Conservation (phyloP, 2,888 invertebrate genomes). For the Leucophora obtusa region DNA sequence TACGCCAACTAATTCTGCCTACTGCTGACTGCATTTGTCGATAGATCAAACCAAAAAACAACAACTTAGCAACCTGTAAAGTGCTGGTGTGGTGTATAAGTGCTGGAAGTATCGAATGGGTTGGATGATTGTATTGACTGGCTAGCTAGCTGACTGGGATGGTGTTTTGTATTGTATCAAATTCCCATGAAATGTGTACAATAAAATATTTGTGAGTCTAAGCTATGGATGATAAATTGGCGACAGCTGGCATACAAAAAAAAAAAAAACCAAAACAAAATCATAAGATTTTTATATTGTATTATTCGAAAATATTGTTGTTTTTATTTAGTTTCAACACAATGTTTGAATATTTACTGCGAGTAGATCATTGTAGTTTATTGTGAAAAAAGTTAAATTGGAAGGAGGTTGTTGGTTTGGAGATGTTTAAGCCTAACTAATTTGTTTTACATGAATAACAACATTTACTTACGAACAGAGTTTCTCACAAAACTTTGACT, state of each 20-base stretch:
- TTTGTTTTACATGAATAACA: conserved; percentile 12
- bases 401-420: not conserved
- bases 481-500: not conserved
- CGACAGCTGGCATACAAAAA: conserved; percentile 27
- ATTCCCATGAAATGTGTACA: conserved; percentile 43
- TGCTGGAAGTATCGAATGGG: not conserved
- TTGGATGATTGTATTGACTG: not conserved
- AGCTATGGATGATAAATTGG: conserved; percentile 42
- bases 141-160: conserved; percentile 5
- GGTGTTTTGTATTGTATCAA: conserved; percentile 3
- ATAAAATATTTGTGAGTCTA: conserved; percentile 23
- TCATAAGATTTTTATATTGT: not conserved
- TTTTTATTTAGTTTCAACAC: not conserved
- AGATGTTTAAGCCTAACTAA: conserved; percentile 31
- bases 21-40: conserved; percentile 18
- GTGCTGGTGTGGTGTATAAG: not conserved
- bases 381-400: not conserved
- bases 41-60: conserved; percentile 37
- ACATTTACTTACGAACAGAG: not conserved
- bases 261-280: conserved; percentile 5
- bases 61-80: conserved; percentile 29
- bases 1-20: not conserved
- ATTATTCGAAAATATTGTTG: not conserved
- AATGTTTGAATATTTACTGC: not conserved
- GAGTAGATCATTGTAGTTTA: not conserved